A percentile compares a stretch with the other conserved stretches of the same genome.
phyloP scores from a whole-genome alignment of 2,797 vertebrate genomes.

The Anguilla marmorata region DNA sequence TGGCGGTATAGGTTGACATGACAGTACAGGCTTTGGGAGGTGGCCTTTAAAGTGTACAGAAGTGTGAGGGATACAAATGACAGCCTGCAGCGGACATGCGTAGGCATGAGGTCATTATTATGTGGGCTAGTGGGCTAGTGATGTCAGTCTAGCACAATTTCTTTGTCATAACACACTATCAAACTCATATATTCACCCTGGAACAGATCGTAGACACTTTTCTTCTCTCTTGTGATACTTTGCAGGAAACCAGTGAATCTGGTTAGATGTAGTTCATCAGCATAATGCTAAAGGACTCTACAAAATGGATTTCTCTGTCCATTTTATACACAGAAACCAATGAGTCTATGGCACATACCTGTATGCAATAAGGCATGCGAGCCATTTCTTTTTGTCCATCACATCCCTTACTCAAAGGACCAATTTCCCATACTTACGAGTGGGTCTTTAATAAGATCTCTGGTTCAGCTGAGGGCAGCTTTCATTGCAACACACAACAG shows the following conservation, averaged over 20 bases:
- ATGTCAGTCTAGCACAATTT: neutral
- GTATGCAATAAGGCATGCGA: neutral
- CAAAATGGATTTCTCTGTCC: neutral
- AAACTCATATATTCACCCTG: neutral
- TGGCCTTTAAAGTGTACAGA: neutral
- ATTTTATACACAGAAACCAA: neutral
- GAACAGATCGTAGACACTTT: slow-evolving; percentile 7
- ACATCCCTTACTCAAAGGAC: slow-evolving; percentile 19
- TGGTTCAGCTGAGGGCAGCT: slow-evolving; percentile 20
- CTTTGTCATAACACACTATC: neutral
- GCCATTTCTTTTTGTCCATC: neutral
- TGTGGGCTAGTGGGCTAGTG: no score
- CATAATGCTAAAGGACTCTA: neutral
- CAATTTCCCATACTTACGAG: slow-evolving; percentile 13
- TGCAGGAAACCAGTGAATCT: neutral
- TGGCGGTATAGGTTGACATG: neutral
- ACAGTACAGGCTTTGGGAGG: neutral
- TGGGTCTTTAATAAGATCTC: slow-evolving; percentile 18
- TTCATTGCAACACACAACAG: slow-evolving; percentile 32
- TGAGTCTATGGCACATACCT: neutral
- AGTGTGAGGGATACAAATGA: neutral
- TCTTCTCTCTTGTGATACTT: neutral
- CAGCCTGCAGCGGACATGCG: neutral
- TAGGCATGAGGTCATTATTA: neutral
- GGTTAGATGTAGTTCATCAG: neutral